Percentiles rank a stretch among this genome's conserved stretches.
Conservation (phyloP, 2,113 vertebrate genomes). For the Ibidorhyncha struthersii region DNA sequence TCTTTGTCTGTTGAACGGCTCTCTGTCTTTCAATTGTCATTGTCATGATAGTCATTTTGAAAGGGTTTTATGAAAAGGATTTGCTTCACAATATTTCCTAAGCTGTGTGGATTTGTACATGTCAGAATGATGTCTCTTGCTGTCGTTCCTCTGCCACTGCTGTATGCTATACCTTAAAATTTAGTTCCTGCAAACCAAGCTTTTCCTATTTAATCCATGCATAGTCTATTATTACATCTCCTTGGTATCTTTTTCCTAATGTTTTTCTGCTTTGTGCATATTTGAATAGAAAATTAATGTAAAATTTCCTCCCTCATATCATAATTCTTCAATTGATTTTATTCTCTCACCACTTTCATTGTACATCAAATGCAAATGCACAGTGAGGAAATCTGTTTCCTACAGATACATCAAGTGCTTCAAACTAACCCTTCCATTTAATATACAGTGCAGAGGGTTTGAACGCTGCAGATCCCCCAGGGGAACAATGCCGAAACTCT, state of each 20-base stretch:
- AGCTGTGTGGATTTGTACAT: neutral
- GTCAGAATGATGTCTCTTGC: slow-evolving; percentile 26
- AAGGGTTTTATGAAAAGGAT: slow-evolving; percentile 34
- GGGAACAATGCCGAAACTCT: neutral
- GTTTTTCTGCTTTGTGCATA: neutral
- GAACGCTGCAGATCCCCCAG: neutral
- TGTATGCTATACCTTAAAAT: neutral
- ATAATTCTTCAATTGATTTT: neutral
- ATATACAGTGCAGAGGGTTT: neutral
- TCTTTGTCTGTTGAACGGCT: neutral
- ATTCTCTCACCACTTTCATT: neutral
- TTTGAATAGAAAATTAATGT: neutral
- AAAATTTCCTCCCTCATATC: neutral
- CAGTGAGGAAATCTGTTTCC: neutral
- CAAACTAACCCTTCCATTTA: neutral
- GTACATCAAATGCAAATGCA: neutral
- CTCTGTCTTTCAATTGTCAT: slow-evolving; percentile 33
- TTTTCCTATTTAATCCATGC: neutral
- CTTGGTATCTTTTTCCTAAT: neutral
- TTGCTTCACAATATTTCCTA: slow-evolving; percentile 9
- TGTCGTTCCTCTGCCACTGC: neutral
- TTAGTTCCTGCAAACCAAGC: neutral
- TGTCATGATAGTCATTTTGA: slow-evolving; percentile 25
- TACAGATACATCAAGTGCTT: neutral
- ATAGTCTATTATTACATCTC: neutral